phyloP scores from a whole-genome alignment of 1,140 invertebrate genomes.

The Campoletis sonorensis region DNA sequence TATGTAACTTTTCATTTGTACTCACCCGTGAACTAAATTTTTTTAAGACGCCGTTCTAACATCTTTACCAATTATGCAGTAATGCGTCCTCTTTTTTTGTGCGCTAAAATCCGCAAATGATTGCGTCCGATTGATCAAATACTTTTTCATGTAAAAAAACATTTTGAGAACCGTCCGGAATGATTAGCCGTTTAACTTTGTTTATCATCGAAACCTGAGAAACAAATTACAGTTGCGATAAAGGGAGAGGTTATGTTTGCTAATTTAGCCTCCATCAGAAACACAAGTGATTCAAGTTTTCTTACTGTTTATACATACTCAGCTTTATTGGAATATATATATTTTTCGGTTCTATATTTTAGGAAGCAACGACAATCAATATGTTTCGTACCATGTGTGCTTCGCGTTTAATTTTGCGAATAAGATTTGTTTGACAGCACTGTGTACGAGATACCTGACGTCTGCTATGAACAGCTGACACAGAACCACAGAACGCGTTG shows the following conservation, averaged over 20 bases:
- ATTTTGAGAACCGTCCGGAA: slow-evolving; percentile 98
- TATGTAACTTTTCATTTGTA: slow-evolving; percentile 48
- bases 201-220: slow-evolving; percentile 94
- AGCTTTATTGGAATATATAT: slow-evolving; percentile 91
- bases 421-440: not conserved
- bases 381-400: not conserved
- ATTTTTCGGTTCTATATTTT: slow-evolving; percentile 89
- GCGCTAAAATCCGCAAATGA: slow-evolving; percentile 97
- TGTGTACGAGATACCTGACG: slow-evolving; percentile 14
- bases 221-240: slow-evolving; percentile 51
- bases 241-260: slow-evolving; percentile 49
- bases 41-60: slow-evolving; percentile 98
- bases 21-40: slow-evolving; percentile 97
- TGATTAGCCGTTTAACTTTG: slow-evolving; percentile 96
- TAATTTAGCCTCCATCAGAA: not conserved
- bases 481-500: too few relatives aligned
- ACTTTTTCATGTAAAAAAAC: slow-evolving; percentile 99
- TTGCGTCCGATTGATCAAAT: slow-evolving; percentile 97
- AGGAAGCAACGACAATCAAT: not conserved
- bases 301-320: slow-evolving; percentile 98
- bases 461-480: not conserved
- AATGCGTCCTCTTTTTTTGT: slow-evolving; percentile 95
- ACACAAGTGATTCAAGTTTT: slow-evolving; percentile 43
- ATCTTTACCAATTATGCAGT: slow-evolving; percentile 95
- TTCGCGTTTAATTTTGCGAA: not conserved